Evolutionary conservation across 2,888 invertebrate genomes (phyloP).

Genomic region (Branchellion lobata): DNA sequence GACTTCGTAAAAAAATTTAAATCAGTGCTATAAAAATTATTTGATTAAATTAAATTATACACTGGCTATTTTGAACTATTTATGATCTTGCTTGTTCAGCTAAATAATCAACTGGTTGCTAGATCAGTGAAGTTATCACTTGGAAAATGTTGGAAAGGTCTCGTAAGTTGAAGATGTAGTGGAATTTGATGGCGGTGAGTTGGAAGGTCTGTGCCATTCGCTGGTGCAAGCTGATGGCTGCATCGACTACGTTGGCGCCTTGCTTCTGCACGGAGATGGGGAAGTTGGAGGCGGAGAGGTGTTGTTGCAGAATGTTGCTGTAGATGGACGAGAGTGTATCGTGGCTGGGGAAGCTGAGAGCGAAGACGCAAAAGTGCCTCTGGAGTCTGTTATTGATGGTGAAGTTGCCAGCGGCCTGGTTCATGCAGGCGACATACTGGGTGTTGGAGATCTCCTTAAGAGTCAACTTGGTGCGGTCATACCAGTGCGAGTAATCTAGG

Average conservation of each 20-base stretch:
- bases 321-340: conserved; percentile 87
- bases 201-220: conserved; percentile 83
- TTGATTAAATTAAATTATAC: not conserved
- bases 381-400: conserved; percentile 92
- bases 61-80: not conserved
- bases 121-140: conserved; percentile 68
- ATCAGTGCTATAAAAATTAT: too few species aligned
- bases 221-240: conserved; percentile 80
- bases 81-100: too few species aligned
- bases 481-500: conserved; percentile 94
- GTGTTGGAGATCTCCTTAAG: conserved; percentile 94
- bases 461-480: conserved; percentile 82
- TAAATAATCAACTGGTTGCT: too few species aligned
- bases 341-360: conserved; percentile 74
- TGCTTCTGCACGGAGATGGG: conserved; percentile 70
- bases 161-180: conserved; percentile 90
- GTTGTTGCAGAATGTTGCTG: conserved; percentile 73
- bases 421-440: conserved; percentile 95
- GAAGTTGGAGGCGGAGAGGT: conserved; percentile 52
- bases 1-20: too few species aligned
- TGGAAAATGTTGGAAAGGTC: conserved; percentile 93
- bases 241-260: conserved; percentile 74
- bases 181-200: conserved; percentile 93
- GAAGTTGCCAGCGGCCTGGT: conserved; percentile 94
- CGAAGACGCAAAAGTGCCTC: conserved; percentile 64